Conservation (phyloP, 2,888 invertebrate species). For the Cordilura impudica region DNA sequence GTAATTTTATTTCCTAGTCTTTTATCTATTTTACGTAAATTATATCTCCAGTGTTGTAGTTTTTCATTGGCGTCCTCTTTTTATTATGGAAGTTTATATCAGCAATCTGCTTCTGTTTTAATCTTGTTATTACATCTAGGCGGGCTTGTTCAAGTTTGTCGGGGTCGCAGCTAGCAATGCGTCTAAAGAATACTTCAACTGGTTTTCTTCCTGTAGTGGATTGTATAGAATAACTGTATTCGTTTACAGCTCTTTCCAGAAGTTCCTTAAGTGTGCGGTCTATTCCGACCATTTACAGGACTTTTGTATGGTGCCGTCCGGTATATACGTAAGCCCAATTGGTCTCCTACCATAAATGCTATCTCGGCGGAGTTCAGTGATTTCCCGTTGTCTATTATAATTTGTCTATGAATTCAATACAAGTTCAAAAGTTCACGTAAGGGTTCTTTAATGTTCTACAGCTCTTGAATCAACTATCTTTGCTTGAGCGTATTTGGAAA, state of each 20-base stretch:
- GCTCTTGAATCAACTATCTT: slow-evolving; percentile 10
- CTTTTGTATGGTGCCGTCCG: not conserved
- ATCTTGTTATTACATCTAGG: no score
- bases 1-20: no score
- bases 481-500: slow-evolving; percentile 21
- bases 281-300: not conserved
- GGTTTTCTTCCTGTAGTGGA: slow-evolving; percentile 11
- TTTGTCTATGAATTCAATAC: not conserved
- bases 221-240: slow-evolving; percentile 29
- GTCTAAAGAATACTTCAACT: slow-evolving; percentile 23
- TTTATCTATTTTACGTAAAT: no score
- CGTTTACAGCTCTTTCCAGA: slow-evolving; percentile 1
- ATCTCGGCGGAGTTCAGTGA: slow-evolving; percentile 7
- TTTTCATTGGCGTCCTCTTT: no score
- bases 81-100: no score
- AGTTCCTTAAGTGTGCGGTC: not conserved
- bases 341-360: slow-evolving; percentile 7
- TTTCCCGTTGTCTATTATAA: slow-evolving; percentile 7
- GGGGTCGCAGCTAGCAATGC: slow-evolving; percentile 6
- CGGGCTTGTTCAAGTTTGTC: no score
- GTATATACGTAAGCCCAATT: slow-evolving; percentile 4
- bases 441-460: slow-evolving; percentile 1
- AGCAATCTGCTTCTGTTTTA: no score
- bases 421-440: not conserved
- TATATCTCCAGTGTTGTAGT: no score